Evolutionary conservation across 1,140 invertebrate genomes (phyloP), one percentile per base, ranked within the genome.

Genomic region (Papilio machaon): DNA sequence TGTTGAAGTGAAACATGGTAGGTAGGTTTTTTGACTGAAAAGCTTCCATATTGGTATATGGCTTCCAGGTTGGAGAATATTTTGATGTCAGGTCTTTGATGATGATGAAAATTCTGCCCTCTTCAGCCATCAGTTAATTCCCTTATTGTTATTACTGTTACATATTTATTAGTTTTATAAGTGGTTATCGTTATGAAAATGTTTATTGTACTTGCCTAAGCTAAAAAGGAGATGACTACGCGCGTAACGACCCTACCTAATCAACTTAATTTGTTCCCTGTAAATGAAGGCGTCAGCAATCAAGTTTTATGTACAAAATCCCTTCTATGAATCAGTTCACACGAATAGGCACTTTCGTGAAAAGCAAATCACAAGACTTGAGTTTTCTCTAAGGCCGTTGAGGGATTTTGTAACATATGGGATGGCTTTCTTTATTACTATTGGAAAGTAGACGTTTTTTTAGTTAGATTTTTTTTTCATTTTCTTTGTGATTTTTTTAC

Each of bases 271-370:
- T 75, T 47, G 43, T 47, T 46, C 23, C 19, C 11, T 52, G 73
- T 30, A 75, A 75, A 75, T 75, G 46, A 75, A 75, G 43, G 19
- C 17, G 47, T 75, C 73, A 52, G 73, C 47, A 75, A 75, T 49
- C 43, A 75, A 49, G 73, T 49, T 49, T 75, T 75, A 49, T 49
- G n/a, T 52, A 49, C 43, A 19, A 23, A 75, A 75, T 75, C 73
- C 73, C 43, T 75, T 75, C 73, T 11, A 13, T 47, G 46, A 75
- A 23, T 49, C 73, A 75, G 13, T 52, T 75, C 46, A 75, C 47
- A 47, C 73, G 46, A 19, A 52, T 75, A 49, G 46, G 47, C 73
- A 23, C 19, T 75, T 75, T 75, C 46, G 47, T 47, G 73, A n/a
- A 75, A 75, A 75, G 19, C 19, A 75, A 52, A 46, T 47, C 17